phyloP scores from a whole-genome alignment of 2,888 invertebrate genomes.

The Nymphalis polychloros region DNA sequence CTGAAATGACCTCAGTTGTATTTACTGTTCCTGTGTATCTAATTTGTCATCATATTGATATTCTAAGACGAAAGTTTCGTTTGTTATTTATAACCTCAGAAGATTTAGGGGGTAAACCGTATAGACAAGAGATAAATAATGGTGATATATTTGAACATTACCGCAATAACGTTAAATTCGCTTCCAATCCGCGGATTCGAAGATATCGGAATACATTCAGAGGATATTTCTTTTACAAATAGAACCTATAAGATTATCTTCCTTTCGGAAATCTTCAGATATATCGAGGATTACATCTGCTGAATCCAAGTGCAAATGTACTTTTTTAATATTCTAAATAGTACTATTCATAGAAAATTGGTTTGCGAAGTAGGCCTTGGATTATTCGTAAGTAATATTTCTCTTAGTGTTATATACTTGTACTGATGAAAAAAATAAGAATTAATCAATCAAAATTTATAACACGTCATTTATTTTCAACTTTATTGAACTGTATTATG shows the following conservation, averaged over 20 bases:
- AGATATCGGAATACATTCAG: constrained; percentile 7
- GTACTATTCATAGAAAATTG: constrained; percentile 25
- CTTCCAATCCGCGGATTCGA: background rate
- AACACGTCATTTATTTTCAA: too few relatives aligned
- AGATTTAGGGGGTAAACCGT: too few relatives aligned
- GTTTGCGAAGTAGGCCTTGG: background rate
- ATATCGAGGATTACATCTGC: constrained; percentile 35
- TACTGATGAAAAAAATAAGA: background rate
- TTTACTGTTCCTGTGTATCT: too few relatives aligned
- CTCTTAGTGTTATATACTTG: background rate
- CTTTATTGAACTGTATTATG: too few relatives aligned
- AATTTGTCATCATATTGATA: too few relatives aligned
- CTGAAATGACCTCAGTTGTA: too few relatives aligned
- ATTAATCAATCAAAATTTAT: too few relatives aligned
- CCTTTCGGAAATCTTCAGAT: constrained; percentile 20
- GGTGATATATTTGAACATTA: background rate
- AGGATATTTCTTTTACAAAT: constrained; percentile 19
- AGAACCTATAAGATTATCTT: constrained; percentile 25
- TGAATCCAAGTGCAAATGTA: constrained; percentile 35
- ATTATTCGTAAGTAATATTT: constrained; percentile 4
- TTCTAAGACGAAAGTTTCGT: too few relatives aligned
- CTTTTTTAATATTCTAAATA: constrained; percentile 32
- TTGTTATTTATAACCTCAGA: too few relatives aligned
- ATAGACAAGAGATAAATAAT: too few relatives aligned
- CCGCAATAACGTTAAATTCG: background rate